phyloP scores from a whole-genome alignment of 2,797 vertebrate genomes.

The Sarcophilus harrisii region DNA sequence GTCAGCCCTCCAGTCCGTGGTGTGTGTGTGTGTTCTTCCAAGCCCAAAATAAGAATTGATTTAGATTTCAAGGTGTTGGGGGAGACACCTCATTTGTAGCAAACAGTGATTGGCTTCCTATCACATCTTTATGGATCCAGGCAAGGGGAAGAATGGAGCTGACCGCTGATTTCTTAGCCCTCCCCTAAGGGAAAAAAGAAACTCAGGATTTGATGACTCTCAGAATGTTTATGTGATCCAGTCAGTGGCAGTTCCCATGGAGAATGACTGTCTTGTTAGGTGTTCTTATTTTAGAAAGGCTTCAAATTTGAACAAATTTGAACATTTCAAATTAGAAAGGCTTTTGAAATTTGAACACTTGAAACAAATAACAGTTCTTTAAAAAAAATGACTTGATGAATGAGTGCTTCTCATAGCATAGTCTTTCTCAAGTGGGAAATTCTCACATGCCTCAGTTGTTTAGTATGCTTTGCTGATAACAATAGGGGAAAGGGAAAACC shows the following conservation, averaged over 20 bases:
- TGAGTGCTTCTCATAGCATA: background rate
- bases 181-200: background rate
- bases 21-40: constrained; percentile 7
- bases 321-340: no score
- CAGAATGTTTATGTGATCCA: background rate
- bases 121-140: background rate
- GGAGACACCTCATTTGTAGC: constrained; percentile 12
- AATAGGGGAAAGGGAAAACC: constrained; percentile 1
- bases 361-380: constrained; percentile 4
- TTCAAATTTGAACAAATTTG: background rate
- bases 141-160: constrained; percentile 9
- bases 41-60: constrained; percentile 60
- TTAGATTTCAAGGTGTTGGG: constrained; percentile 36
- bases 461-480: background rate
- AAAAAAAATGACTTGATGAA: background rate
- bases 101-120: constrained; percentile 25
- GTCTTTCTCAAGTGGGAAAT: background rate
- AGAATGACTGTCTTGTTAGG: background rate
- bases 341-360: background rate
- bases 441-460: background rate
- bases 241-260: background rate
- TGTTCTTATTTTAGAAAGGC: background rate
- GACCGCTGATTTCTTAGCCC: background rate
- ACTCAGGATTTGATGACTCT: background rate
- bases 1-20: constrained; percentile 33